A percentile compares a stretch with the other conserved stretches of the same genome.
phyloP scores from a whole-genome alignment of 2,888 invertebrate species.

The Electrophaes corylata region DNA sequence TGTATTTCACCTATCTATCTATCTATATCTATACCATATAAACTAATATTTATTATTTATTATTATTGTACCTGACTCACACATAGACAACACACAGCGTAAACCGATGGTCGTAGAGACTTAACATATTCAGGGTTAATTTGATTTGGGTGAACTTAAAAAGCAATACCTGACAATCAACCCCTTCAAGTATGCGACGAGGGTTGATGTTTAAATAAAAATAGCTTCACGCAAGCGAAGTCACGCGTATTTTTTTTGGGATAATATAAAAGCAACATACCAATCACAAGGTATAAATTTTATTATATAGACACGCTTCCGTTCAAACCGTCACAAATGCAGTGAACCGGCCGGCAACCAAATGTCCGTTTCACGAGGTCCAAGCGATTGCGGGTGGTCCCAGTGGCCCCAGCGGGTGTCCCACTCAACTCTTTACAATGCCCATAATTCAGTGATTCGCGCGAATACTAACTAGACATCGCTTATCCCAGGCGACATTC shows the following conservation, averaged over 20 bases:
- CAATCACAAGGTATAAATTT: constrained; percentile 13
- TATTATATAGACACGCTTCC: constrained; percentile 30
- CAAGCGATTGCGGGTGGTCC: constrained; percentile 73
- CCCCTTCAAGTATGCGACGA: too few relatives aligned
- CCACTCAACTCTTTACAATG: constrained; percentile 65
- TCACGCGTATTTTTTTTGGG: neutral
- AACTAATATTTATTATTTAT: too few relatives aligned
- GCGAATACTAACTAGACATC: constrained; percentile 70
- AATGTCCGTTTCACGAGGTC: constrained; percentile 46
- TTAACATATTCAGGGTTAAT: too few relatives aligned
- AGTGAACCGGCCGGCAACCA: constrained; percentile 39
- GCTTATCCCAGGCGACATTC: constrained; percentile 68
- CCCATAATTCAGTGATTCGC: constrained; percentile 79
- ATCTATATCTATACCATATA: too few relatives aligned
- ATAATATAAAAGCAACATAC: neutral
- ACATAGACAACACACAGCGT: too few relatives aligned
- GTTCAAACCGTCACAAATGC: constrained; percentile 33
- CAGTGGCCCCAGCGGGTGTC: constrained; percentile 80
- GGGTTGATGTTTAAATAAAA: too few relatives aligned
- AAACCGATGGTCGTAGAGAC: too few relatives aligned
- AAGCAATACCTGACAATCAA: too few relatives aligned
- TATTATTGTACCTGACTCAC: too few relatives aligned
- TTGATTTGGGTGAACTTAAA: too few relatives aligned
- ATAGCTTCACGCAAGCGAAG: too few relatives aligned
- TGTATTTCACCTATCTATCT: too few relatives aligned